Conservation (phyloP, 1,140 invertebrate genomes). For the Harpegnathos saltator region DNA sequence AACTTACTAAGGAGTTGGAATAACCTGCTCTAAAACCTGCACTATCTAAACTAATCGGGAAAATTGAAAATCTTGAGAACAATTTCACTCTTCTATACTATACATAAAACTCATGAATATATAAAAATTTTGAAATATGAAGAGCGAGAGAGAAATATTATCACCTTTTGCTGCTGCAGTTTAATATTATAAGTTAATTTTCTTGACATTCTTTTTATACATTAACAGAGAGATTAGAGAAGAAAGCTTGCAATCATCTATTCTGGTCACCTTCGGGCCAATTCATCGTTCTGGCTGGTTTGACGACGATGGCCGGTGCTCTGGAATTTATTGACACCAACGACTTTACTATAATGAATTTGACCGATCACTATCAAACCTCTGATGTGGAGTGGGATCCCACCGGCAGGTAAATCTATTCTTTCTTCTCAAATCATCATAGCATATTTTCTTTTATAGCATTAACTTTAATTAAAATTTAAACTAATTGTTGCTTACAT, state of each 20-base stretch:
- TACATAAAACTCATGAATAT: slow-evolving; percentile 36
- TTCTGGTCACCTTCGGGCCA: slow-evolving; percentile 99
- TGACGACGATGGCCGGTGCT: slow-evolving; percentile 94
- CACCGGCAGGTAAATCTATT: slow-evolving; percentile 90
- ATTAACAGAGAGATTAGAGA: slow-evolving; percentile 93
- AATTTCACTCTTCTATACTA: no score
- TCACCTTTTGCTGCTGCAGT: slow-evolving; percentile 20
- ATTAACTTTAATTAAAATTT: no score
- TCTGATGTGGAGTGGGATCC: slow-evolving; percentile 99
- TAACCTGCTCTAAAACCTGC: no score
- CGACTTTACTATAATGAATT: slow-evolving; percentile 97
- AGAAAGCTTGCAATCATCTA: slow-evolving; percentile 96
- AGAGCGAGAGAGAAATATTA: no score
- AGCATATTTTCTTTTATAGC: no score
- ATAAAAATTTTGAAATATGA: not conserved
- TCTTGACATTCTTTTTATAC: slow-evolving; percentile 59
- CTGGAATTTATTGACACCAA: slow-evolving; percentile 98
- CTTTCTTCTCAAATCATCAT: no score
- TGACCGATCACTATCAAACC: slow-evolving; percentile 96
- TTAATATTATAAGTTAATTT: not conserved
- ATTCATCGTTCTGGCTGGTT: slow-evolving; percentile 96
- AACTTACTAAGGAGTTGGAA: no score
- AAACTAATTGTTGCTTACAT: not conserved
- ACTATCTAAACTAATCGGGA: no score
- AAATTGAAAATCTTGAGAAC: no score